These are phyloP conservation scores for Pica pica DNA, from an alignment of 2,113 vertebrate genomes.

Conservation along the genomic window DNA sequence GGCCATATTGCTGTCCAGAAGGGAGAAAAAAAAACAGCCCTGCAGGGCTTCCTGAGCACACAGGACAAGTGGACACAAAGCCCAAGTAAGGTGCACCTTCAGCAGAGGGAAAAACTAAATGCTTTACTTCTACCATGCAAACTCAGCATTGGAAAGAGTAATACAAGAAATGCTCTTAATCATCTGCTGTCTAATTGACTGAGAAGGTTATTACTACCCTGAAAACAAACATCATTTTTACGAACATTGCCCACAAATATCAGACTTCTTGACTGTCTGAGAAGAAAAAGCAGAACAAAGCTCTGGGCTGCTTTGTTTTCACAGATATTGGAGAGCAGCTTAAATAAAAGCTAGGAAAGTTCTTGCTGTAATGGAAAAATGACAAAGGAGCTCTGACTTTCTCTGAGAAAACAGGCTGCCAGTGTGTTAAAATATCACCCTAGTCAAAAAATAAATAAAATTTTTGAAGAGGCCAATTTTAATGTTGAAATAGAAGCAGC, in stretches of 20 bases:
- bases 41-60: not conserved
- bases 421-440: not conserved
- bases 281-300: not conserved
- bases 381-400: not conserved
- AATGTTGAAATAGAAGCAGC: not conserved
- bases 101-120: not conserved
- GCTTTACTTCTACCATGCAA: not conserved
- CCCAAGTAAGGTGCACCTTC: not conserved
- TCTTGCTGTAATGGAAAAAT: slow-evolving; percentile 24
- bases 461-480: not conserved
- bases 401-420: not conserved
- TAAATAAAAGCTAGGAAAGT: not conserved
- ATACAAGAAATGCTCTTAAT: not conserved
- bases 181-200: not conserved
- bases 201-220: not conserved
- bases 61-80: not conserved
- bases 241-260: not conserved
- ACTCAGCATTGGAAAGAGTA: not conserved
- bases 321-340: not conserved
- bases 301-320: not conserved
- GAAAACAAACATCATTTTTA: not conserved
- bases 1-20: fast-evolving
- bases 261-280: not conserved
- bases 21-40: not conserved
- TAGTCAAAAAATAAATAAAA: not conserved